Evolutionary conservation across 2,888 invertebrate genomes (phyloP), one percentile per base, ranked within the genome.

Genomic region (Microplitis deprimator): DNA sequence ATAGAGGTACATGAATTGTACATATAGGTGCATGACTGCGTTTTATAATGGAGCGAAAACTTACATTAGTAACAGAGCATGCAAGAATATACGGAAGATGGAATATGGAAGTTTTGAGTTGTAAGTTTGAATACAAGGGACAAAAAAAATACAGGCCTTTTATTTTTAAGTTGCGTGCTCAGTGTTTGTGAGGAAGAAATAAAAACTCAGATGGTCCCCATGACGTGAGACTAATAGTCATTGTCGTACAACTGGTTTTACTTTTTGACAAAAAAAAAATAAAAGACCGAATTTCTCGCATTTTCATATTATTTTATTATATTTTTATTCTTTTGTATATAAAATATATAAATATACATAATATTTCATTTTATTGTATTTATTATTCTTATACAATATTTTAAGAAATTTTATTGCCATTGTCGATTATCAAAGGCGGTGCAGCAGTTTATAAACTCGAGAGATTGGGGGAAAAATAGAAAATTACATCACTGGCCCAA

Each of bases 181-280:
- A 20, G 50, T 29, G 29, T 29, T 29, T 29, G 29, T 29, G 40
- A 71, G 40, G 38, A 62, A 71, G 29, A 29, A 62, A 20, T 17
- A 62, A 62, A 71, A 59, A 59, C 59, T 50, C 50, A 8, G 50
- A 50, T 50, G 60, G 41, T 60, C 60, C 29, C 77, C 71, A 69
- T 76, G 77, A 81, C 73, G 77, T 75, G 79, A 79, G 76, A 79
- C 79, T 81, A 81, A 81, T 81, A 79, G 77, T 69, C 75, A 77
- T 70, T 74, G 76, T 77, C 75, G 68, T 60, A 69, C 77, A 77
- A 39, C 61, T 61, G 64, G 73, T 72, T 73, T 65, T 68, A 76
- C 68, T 67, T 76, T 76, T 67, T 59, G 50, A 41, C 70, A 40
- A 29, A 29, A 29, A 29, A 29, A n/a, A 61, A 75, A 71, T 68